Conservation (phyloP, 2,797 vertebrate genomes). For the Chrosomus eos region DNA sequence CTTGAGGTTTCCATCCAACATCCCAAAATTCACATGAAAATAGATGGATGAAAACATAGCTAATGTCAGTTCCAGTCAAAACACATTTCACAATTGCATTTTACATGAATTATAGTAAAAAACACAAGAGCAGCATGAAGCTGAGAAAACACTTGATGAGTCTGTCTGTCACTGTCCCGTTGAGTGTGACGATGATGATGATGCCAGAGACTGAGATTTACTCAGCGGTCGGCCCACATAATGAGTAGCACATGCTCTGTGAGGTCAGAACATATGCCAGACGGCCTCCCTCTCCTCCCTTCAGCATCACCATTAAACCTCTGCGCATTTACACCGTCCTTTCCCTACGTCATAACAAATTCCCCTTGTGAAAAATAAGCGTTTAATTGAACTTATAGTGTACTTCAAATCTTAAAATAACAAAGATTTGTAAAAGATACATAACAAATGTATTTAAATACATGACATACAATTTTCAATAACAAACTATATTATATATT, state of each 20-base stretch:
- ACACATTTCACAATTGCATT: neutral
- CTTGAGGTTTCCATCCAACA: too few relatives aligned
- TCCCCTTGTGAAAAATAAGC: neutral
- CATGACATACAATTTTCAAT: neutral
- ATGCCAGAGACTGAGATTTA: conserved; percentile 52
- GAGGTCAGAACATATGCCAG: conserved; percentile 46
- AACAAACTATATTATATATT: too few relatives aligned
- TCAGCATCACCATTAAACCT: neutral
- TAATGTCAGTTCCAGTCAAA: neutral
- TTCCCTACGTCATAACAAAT: neutral
- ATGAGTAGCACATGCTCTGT: conserved; percentile 60
- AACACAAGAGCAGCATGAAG: neutral
- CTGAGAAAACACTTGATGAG: neutral
- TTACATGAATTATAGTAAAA: neutral
- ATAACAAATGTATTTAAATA: neutral
- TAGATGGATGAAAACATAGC: neutral
- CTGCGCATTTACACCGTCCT: neutral
- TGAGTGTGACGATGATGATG: neutral
- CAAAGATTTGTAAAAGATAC: too few relatives aligned
- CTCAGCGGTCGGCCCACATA: conserved; percentile 57
- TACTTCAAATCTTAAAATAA: neutral
- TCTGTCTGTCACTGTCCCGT: neutral
- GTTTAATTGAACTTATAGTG: neutral
- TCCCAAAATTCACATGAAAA: too few relatives aligned
- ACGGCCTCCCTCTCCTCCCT: conserved; percentile 13